Conservation (phyloP, 1,140 invertebrate genomes). For the Reticulitermes speratus region DNA sequence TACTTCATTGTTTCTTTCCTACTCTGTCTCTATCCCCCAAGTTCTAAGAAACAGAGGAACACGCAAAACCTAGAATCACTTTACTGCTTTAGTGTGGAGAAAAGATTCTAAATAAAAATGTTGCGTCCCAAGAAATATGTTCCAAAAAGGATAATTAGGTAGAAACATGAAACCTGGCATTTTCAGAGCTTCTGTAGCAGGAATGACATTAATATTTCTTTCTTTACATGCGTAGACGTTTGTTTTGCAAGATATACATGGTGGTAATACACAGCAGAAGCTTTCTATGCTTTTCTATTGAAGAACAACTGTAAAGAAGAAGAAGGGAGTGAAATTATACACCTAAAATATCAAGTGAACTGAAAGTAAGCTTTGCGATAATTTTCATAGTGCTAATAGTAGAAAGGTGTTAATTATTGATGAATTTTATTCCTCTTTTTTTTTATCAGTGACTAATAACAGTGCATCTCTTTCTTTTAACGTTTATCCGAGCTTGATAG, state of each 20-base stretch:
- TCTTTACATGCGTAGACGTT: constrained; percentile 10
- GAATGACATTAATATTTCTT: not conserved
- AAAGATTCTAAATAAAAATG: not conserved
- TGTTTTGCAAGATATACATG: not conserved
- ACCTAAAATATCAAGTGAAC: not conserved
- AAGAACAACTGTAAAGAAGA: not conserved
- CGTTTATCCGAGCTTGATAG: too few relatives aligned
- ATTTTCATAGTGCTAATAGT: not conserved
- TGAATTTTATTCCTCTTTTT: too few relatives aligned
- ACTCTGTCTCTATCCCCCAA: not conserved
- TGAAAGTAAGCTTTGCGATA: not conserved
- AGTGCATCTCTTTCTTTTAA: too few relatives aligned
- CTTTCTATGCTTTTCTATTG: not conserved
- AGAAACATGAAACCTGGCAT: not conserved
- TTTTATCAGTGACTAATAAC: too few relatives aligned
- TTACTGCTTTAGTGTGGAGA: not conserved
- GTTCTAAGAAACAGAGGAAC: not conserved
- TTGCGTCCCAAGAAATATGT: not conserved
- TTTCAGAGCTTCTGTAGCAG: not conserved
- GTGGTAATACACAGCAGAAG: not conserved
- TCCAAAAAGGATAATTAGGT: not conserved
- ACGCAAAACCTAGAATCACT: constrained; percentile 11
- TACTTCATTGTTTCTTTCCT: not conserved
- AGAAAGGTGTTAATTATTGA: too few relatives aligned
- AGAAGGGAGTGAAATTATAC: not conserved